Evolutionary conservation across 2,888 invertebrate species (phyloP), one percentile per base, ranked within the genome.

Genomic region (Caprella mutica): DNA sequence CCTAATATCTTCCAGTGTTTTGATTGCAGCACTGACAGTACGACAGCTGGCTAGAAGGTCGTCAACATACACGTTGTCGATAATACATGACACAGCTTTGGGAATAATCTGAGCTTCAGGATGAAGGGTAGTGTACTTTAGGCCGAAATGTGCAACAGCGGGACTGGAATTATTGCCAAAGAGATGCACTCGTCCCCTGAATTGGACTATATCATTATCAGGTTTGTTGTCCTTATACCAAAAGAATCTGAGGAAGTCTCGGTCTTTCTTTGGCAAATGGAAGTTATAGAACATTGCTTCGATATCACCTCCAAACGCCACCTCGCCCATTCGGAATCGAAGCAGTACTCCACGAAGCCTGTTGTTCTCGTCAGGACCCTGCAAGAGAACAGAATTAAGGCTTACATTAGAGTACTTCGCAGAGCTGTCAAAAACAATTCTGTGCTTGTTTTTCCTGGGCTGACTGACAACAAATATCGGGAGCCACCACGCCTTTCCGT

Each of bases 321-420:
- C n/a, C 17, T 23, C 50, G 12, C 50, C 50, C 29, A 27, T 29
- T 6, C 50, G 19, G 27, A 48, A 48, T 14, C 50, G 24, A 23
- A 27, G 14, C 5, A 48, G 27, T 5, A 48, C 50, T 14, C 27
- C 50, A 6, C 33, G 29, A 12, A 48, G 27, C 8, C 21, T 48
- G 24, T 48, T 48, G 50, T 48, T 48, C n/a, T 48, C 27, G 50
- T 48, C 50, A 2, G 50, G 50, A 21, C 50, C 50, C 21, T 19
- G 50, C 5, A 48, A 24, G 5, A 48, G 27, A 3, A 14, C 24
- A 4, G 27, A 26, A 26, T 48, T 48, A 12, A 48, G 24, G 26
- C 50, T 48, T 2, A 26, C 14, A 3, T 29, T 29, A 4, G 14
- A 14, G 26, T 27, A 48, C 5, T 14, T 30, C 2, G 50, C 50